Conservation (phyloP, 2,113 vertebrate species). For the Mobula birostris region DNA sequence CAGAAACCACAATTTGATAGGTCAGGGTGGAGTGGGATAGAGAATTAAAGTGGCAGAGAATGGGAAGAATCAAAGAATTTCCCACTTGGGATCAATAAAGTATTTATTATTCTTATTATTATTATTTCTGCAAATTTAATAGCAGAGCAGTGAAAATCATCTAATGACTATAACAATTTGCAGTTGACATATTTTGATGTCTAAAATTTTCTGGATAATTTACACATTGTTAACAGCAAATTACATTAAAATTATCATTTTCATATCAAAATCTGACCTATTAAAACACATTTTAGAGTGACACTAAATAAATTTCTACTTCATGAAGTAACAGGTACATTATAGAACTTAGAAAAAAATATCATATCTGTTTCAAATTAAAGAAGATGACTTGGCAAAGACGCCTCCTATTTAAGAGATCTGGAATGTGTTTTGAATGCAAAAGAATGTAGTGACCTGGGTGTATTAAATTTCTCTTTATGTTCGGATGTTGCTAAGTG, state of each 20-base stretch:
- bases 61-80: too few species aligned
- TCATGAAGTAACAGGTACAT: not conserved
- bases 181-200: not conserved
- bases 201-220: not conserved
- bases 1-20: not conserved
- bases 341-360: slow-evolving; percentile 6
- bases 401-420: slow-evolving; percentile 5
- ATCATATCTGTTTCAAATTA: slow-evolving; percentile 30
- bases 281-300: not conserved
- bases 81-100: too few species aligned
- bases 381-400: slow-evolving; percentile 27
- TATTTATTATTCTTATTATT: too few species aligned
- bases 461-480: slow-evolving; percentile 33
- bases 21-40: too few species aligned
- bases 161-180: not conserved
- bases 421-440: slow-evolving; percentile 35
- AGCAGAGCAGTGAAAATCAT: not conserved
- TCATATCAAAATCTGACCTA: not conserved
- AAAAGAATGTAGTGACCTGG: slow-evolving; percentile 26
- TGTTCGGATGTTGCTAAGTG: slow-evolving; percentile 35
- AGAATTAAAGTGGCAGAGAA: too few species aligned
- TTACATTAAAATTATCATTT: not conserved
- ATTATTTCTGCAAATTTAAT: not conserved
- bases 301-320: not conserved
- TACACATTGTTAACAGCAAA: not conserved